Evolutionary conservation across 2,888 invertebrate species (phyloP), one percentile per base, ranked within the genome.

Genomic region (Oscheius onirici): DNA sequence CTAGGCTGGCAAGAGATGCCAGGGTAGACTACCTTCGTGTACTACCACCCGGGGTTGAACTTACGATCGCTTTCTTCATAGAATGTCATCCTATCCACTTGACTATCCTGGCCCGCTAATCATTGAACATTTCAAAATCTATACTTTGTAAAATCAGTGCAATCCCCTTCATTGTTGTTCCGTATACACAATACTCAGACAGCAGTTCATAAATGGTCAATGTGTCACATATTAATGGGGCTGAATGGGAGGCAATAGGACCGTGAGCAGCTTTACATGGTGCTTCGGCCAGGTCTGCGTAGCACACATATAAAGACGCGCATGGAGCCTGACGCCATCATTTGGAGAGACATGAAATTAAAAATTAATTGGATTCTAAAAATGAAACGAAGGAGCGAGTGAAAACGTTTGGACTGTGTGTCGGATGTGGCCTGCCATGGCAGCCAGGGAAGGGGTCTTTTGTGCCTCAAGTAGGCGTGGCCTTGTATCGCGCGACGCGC

Each of bases 201-300:
- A n/a, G n/a, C 49, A 49, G 49, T 2, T 34, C 49, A 17, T 17
- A 49, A 49, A 49, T 49, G 49, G 49, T 20, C 10, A 49, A 49
- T 49, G 15, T 49, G 49, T 49, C 49, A 49, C 17, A 22, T 49
- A 17, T 49, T 17, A 49, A 49, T 49, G 49, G 17, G 20, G 15
- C 15, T 49, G 8, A 17, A 17, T 49, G 49, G 49, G 8, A 17
- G 49, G 17, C 49, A 49, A 49, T 49, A 10, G 22, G 17, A 26
- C 73, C 73, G 71, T 76, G 74, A 71, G 78, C 78, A 78, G 78
- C 78, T 78, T 78, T 61, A 63, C 75, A 73, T 78, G 78, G 78
- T 78, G 78, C 78, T 78, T 75, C 78, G 76, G 13, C 49, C 43
- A 8, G 26, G 13, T 54, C 40, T 34, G 54, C 76, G 78, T 71